phyloP scores from a whole-genome alignment of 2,113 vertebrate species.

The Psammodynastes pulverulentus region DNA sequence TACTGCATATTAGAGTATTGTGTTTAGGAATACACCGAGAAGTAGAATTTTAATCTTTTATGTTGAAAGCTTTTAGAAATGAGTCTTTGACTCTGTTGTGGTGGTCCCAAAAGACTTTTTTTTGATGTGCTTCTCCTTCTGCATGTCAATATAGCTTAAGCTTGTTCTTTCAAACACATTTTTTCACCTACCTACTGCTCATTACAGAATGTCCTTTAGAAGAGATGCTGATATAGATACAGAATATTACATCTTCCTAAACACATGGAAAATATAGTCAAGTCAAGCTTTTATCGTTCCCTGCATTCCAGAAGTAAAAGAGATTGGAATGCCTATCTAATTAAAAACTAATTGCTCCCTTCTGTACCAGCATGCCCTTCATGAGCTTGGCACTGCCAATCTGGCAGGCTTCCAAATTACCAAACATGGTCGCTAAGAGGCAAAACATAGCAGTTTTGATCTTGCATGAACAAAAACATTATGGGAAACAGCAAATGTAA shows the following conservation, averaged over 20 bases:
- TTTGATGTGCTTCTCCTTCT: not conserved
- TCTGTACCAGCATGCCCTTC: constrained; percentile 38
- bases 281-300: constrained; percentile 21
- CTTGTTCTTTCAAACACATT: constrained; percentile 3
- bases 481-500: not conserved
- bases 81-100: not conserved
- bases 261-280: rapidly evolving
- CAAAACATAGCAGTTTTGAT: not conserved
- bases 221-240: not conserved
- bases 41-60: not conserved
- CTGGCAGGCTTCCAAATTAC: constrained; percentile 35
- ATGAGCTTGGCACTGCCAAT: constrained; percentile 46
- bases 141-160: not conserved
- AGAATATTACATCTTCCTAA: not conserved
- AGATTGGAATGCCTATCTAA: constrained; percentile 12
- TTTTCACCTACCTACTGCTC: not conserved
- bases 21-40: not conserved
- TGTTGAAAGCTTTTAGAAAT: not conserved
- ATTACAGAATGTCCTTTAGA: not conserved
- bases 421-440: constrained; percentile 46
- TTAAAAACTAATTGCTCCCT: constrained; percentile 48
- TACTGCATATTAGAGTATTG: not conserved
- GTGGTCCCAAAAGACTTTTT: not conserved
- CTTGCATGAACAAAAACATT: constrained; percentile 51
- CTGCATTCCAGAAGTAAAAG: constrained; percentile 44